Base-by-base conservation (phyloP, 2,113 vertebrate species). In the Chionomys nivalis region DNA sequence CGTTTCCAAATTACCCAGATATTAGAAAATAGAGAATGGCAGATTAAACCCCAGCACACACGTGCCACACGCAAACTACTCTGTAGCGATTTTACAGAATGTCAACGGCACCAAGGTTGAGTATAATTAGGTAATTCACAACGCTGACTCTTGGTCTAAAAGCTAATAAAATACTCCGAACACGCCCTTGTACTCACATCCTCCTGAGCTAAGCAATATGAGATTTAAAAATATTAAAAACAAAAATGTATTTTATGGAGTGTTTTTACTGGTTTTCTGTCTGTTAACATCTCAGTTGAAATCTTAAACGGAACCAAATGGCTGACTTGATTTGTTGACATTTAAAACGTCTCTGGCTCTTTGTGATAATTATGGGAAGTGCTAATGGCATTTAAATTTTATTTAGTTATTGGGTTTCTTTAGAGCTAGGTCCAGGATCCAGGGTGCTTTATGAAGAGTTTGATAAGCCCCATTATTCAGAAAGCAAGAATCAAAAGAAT, bases 401-500 rank as follows among this genome's bases (percentile, higher is more conserved):
- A 97, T 95, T 97, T 97, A 96, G 96, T 97, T 95, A 94, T 96
- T 97, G 93, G 86, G 93, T 47, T 94, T 93, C 96, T 97, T 97
- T 72, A 97, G 86, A 96, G 92, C 68, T 89, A 72, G 55, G 55
- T 95, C 93, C 73, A 89, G 81, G 95, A 89, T 92, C 87, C 89
- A 94, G 92, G 93, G 73, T 91, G 90, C 85, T 94, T 97, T 95
- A 91, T 79, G 70, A 96, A 97, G 92, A 97, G 96, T 83, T 85
- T 97, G 95, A 96, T 97, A 95, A 97, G 88, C n/a, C 49, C 89
- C 86, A 94, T 97, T 97, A 96, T 97, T 94, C 86, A 87, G 90
- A 94, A 97, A 95, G 79, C 78, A 93, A 97, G 44, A 28, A 95
- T 68, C 68, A 91, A 90, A 97, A 94, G 70, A 89, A 90, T 33